Conservation (phyloP, 2,113 vertebrate species). For the Paedocypris sp. region DNA sequence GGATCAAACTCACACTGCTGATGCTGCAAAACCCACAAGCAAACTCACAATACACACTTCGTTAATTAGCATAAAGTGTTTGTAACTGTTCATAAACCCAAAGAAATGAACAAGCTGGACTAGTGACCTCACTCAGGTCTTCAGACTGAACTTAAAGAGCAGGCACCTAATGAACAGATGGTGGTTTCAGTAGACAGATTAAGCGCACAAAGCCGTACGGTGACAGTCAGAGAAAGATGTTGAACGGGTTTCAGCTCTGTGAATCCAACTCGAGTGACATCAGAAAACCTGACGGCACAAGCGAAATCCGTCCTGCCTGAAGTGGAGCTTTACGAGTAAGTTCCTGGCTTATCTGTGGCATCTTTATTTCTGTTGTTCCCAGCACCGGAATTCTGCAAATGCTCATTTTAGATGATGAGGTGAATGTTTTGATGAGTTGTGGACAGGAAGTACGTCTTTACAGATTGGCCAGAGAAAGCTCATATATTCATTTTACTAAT, state of each 20-base stretch:
- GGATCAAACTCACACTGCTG: slow-evolving; percentile 28
- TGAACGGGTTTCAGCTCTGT: background rate
- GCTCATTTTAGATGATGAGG: background rate
- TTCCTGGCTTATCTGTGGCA: background rate
- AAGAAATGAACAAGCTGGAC: no score
- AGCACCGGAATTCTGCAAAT: background rate
- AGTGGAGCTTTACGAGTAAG: slow-evolving; percentile 9
- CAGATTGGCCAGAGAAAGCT: no score
- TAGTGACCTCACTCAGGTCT: no score
- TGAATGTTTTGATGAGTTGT: no score
- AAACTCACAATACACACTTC: background rate
- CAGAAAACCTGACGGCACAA: background rate
- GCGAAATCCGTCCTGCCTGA: background rate
- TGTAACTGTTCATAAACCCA: background rate
- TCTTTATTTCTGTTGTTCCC: background rate
- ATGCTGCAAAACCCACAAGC: slow-evolving; percentile 4
- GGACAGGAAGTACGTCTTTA: no score
- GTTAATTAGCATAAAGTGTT: background rate
- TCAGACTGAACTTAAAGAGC: slow-evolving; percentile 11
- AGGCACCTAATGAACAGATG: slow-evolving; percentile 62
- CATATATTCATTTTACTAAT: no score
- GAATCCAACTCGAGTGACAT: background rate
- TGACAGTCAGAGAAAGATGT: background rate
- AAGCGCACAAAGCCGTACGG: slow-evolving; percentile 58
- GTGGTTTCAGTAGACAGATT: slow-evolving; percentile 67